Evolutionary conservation across 2,113 vertebrate species (phyloP).

Genomic region (Alces alces): DNA sequence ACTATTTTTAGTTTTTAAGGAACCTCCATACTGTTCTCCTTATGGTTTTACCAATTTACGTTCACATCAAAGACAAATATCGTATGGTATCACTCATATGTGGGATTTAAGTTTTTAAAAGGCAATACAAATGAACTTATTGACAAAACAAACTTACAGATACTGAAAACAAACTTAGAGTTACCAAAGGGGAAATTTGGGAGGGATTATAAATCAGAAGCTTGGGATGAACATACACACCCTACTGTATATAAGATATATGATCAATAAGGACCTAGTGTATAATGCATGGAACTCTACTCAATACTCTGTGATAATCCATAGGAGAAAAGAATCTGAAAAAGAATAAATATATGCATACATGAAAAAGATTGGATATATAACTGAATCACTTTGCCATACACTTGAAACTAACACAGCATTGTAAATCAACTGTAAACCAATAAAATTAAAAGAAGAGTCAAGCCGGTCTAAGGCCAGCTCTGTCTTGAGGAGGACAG

Average conservation of each 20-base stretch:
- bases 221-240: not conserved
- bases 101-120: not conserved
- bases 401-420: not conserved
- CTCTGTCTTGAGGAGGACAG: not conserved
- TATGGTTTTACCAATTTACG: not conserved
- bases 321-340: not conserved
- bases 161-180: not conserved
- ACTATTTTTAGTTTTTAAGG: not conserved
- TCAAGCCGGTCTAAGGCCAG: not conserved
- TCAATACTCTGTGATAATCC: not conserved
- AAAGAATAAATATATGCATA: not conserved
- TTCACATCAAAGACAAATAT: not conserved
- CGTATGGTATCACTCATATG: not conserved
- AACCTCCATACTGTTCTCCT: not conserved
- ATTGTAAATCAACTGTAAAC: not conserved
- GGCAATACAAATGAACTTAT: not conserved
- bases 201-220: not conserved
- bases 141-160: not conserved
- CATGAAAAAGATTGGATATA: not conserved
- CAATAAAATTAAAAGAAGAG: not conserved
- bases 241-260: not conserved
- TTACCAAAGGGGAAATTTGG: not conserved
- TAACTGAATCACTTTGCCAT: not conserved
- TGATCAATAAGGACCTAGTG: not conserved
- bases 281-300: not conserved